Evolutionary conservation across 2,888 invertebrate species (phyloP).

Genomic region (Luperina nickerlii): DNA sequence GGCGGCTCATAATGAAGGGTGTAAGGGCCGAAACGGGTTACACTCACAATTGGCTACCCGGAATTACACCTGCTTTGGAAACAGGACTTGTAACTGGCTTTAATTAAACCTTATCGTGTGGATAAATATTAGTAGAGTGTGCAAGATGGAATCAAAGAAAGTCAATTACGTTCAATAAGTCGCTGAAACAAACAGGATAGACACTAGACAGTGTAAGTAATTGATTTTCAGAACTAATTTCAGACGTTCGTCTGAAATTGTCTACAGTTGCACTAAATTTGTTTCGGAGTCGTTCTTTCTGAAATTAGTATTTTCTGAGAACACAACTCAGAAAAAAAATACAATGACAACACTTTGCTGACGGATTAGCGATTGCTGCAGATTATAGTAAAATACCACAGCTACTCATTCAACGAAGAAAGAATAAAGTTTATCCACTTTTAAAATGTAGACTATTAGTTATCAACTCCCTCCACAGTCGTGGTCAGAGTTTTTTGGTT

Average conservation of each 20-base stretch:
- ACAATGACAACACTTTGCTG: no score
- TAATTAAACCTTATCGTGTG: slow-evolving; percentile 50
- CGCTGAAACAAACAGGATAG: neutral
- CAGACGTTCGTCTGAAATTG: neutral
- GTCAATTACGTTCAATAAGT: neutral
- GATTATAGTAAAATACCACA: neutral
- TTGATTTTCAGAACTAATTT: neutral
- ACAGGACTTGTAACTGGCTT: slow-evolving; percentile 30
- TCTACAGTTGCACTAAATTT: no score
- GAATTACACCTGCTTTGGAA: slow-evolving; percentile 56
- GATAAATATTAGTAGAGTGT: slow-evolving; percentile 36
- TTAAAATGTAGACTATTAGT: neutral
- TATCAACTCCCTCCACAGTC: neutral
- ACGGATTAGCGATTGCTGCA: neutral
- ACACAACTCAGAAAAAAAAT: no score
- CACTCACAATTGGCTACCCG: slow-evolving; percentile 43
- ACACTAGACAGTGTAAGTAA: neutral
- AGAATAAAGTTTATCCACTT: neutral
- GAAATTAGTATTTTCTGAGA: neutral
- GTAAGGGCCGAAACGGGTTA: slow-evolving; percentile 21
- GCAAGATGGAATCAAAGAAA: neutral
- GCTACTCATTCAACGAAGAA: neutral
- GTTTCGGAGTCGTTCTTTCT: neutral
- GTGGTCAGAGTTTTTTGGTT: slow-evolving; percentile 23
- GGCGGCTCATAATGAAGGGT: slow-evolving; percentile 46